Evolutionary conservation across 2,888 invertebrate genomes (phyloP), one percentile per base, ranked within the genome.

Genomic region (Aricia artaxerxes): DNA sequence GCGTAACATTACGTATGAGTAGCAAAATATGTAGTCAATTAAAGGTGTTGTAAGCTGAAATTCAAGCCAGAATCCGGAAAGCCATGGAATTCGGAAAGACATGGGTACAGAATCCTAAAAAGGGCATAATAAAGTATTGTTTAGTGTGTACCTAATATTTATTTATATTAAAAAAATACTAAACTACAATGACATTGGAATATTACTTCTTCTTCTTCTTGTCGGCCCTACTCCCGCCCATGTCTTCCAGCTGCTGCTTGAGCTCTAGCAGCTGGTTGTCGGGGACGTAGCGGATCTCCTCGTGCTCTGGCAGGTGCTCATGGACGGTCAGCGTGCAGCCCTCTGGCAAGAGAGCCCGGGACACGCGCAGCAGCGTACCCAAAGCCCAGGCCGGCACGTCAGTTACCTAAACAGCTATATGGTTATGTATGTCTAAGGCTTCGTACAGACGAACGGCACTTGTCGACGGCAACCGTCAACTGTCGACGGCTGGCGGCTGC

Each of bases 221-320:
- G 78, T 92, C 94, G 35, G 86, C 85, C 40, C 91, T 92, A 35
- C 95, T 92, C 60, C 95, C 95, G 72, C 95, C 95, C 91, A 98
- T 94, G 40, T 95, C 96, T 69, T 96, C 96, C 13, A 99, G 92
- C 88, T 98, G 96, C 69, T 96, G 93, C 88, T 97, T 97, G 2
- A 98, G 94, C 1, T 96, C 96, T 2, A 96, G 85, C 2, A 99
- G 93, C 87, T 97, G 97, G 84, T 96, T 96, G 90, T 99, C 98
- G 1, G 99, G 99, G 78, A 99, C 96, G 90, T 97, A 98, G 7
- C 94, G 89, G 4, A 96, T 91, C 85, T 97, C 96, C 79, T 97
- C 97, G 83, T 97, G 95, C 61, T 96, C 96, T 0, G 95, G 91
- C 75, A 95, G 92, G 85, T 97, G 97, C 81, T 96, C 95, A 79